phyloP scores from a whole-genome alignment of 2,888 invertebrate genomes.

The Scaptomyza flava region DNA sequence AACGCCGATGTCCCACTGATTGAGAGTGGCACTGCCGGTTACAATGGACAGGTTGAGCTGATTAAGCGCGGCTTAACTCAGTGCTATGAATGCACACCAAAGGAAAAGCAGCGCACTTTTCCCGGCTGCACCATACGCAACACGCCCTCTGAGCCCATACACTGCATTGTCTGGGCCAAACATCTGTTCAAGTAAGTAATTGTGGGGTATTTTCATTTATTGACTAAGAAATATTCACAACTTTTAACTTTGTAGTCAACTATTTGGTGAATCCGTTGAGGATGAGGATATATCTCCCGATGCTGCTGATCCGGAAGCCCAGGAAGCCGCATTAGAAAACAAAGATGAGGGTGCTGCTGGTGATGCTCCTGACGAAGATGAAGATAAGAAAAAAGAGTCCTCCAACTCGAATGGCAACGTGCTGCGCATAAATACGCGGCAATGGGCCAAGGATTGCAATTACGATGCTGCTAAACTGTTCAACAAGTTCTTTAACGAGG shows the following conservation, averaged over 20 bases:
- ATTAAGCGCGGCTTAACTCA: slow-evolving; percentile 94
- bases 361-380: slow-evolving; percentile 84
- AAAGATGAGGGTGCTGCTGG: slow-evolving; percentile 20
- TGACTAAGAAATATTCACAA: neutral
- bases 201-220: neutral
- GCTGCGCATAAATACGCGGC: slow-evolving; percentile 90
- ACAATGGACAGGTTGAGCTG: slow-evolving; percentile 97
- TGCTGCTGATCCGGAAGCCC: slow-evolving; percentile 96
- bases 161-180: slow-evolving; percentile 99
- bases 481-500: slow-evolving; percentile 96
- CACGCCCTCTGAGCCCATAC: slow-evolving; percentile 99
- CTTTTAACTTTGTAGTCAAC: slow-evolving; percentile 87
- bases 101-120: slow-evolving; percentile 95
- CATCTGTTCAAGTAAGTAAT: slow-evolving; percentile 95
- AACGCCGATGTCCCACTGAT: slow-evolving; percentile 97
- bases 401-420: slow-evolving; percentile 85
- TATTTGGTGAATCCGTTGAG: slow-evolving; percentile 98
- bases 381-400: slow-evolving; percentile 86
- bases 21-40: slow-evolving; percentile 99
- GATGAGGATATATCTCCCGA: slow-evolving; percentile 99
- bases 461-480: slow-evolving; percentile 95
- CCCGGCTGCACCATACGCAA: slow-evolving; percentile 99
- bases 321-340: slow-evolving; percentile 67
- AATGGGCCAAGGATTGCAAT: slow-evolving; percentile 93
- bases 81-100: slow-evolving; percentile 98